Base-by-base conservation (phyloP, 2,797 vertebrate species). In the Ceyx erithaca region DNA sequence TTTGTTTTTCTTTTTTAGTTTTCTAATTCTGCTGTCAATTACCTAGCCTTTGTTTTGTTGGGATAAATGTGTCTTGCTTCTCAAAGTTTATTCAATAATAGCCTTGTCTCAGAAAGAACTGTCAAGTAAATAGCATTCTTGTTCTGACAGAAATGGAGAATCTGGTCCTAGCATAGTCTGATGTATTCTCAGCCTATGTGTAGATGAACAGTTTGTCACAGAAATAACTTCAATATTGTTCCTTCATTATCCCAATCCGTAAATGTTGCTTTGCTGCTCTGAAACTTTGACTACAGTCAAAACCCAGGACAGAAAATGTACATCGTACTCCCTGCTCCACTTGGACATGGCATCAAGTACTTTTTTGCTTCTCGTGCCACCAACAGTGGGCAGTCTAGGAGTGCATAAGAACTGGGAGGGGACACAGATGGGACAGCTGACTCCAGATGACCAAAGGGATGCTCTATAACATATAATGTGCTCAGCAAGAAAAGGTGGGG, bases 271-370 rank as follows among this genome's bases (percentile, higher is more conserved):
- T 75, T 91, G 9, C 9, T 75, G 40, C 2, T 62, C 31, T 58
- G 58, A 66, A 83, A 48, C 14, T 35, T 31, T 76, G 14, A 45
- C 78, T 72, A 4, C 7, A 35, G n/a, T 20, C 25, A 85, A 85
- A 94, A 68, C 14, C 6, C 31, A 64, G 20, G 31, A 43, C 25
- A 71, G 16, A 75, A 75, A 43, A 58, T 7, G 7, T 12, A 10
- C 14, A 23, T 14, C 8, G 11, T 12, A 13, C 2, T 46, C 20
- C 5, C 3, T 16, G 3, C 8, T 64, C 28, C 2, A 0, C 4
- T 45, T 0, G 4, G 33, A 3, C 46, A 28, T 12, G 61, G 4
- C 1, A 3, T 20, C 30, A 26, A 48, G 10, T 10, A 0, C 7
- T 89, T 59, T 68, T 72, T 76, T 72, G 17, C 11, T 57, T 28